These are phyloP conservation scores for Oreochromis grahami DNA, from an alignment of 2,797 vertebrate species.

Conservation along the genomic window DNA sequence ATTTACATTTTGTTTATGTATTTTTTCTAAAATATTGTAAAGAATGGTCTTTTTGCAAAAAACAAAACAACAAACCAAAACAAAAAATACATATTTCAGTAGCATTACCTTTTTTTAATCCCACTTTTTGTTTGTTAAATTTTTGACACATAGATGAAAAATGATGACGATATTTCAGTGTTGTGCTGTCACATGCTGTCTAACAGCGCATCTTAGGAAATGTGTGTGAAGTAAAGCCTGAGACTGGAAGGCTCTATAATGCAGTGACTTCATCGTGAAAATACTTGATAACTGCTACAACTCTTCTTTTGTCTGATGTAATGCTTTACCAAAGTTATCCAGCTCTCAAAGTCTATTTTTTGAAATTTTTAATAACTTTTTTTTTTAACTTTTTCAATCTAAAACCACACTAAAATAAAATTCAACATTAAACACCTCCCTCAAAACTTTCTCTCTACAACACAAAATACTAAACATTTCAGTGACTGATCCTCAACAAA, in stretches of 20 bases:
- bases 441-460: slow-evolving; percentile 24
- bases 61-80: neutral
- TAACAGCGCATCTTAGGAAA: neutral
- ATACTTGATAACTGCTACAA: neutral
- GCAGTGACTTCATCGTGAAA: neutral
- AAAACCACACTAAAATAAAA: slow-evolving; percentile 38
- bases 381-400: slow-evolving; percentile 29
- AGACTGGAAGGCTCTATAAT: neutral
- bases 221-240: neutral
- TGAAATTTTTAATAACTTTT: slow-evolving; percentile 32
- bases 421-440: slow-evolving; percentile 21
- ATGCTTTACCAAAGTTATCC: neutral
- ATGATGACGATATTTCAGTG: neutral
- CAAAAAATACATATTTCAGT: neutral
- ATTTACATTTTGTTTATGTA: neutral
- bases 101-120: neutral
- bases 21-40: neutral
- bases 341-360: neutral
- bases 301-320: neutral
- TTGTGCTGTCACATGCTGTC: neutral
- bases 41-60: neutral
- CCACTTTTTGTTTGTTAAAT: neutral
- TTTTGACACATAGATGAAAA: neutral
- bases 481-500: slow-evolving; percentile 11
- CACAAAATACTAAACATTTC: slow-evolving; percentile 23